These are phyloP conservation scores for Pangasianodon gigas DNA, from an alignment of 2,113 vertebrate genomes.

Conservation along the genomic window DNA sequence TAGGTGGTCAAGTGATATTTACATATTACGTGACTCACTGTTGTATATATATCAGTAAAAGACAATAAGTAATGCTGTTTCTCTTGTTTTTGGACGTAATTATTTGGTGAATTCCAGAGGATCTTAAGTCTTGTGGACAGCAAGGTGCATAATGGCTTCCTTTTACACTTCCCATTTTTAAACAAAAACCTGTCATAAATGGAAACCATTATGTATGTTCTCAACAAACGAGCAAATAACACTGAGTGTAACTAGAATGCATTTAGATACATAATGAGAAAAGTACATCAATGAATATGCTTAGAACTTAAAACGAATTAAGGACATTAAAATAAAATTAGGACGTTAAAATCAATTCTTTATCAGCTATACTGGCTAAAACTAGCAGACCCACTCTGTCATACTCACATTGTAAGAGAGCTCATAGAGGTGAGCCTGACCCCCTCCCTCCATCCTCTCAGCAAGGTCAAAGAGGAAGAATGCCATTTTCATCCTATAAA, in stretches of 20 bases:
- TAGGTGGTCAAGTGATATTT: background rate
- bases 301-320: background rate
- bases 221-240: background rate
- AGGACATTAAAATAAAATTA: background rate
- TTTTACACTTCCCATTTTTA: background rate
- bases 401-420: conserved; percentile 83
- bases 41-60: background rate
- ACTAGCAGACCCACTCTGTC: background rate
- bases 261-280: conserved; percentile 4
- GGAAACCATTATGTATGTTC: background rate
- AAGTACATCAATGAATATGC: background rate
- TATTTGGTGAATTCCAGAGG: background rate
- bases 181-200: conserved; percentile 25
- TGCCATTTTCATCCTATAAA: conserved; percentile 93
- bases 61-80: background rate
- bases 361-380: background rate
- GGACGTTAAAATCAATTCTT: background rate
- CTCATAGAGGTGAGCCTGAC: conserved; percentile 80
- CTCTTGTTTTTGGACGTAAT: background rate
- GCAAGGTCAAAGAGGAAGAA: conserved; percentile 97
- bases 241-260: background rate
- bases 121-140: background rate
- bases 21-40: background rate
- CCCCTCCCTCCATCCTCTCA: conserved; percentile 74
- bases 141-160: background rate